Evolutionary conservation across 2,113 vertebrate species (phyloP).

Genomic region (Leptobrachium ailaonicum): DNA sequence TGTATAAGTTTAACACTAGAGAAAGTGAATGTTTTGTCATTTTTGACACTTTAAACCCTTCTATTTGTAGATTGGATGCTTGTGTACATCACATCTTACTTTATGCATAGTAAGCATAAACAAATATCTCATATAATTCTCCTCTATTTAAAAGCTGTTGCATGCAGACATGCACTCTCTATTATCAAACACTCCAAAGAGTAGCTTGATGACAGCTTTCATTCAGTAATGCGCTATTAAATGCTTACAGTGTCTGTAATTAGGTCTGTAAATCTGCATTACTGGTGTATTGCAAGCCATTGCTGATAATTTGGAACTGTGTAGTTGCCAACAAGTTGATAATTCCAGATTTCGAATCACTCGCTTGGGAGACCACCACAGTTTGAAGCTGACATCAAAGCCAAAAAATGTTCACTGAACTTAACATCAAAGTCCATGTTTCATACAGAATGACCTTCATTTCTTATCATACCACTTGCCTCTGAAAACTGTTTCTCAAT

Average conservation of each 20-base stretch:
- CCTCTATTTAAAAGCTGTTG: no score
- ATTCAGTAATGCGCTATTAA: not conserved
- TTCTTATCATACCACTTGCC: not conserved
- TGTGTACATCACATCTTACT: no score
- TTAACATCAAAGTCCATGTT: slow-evolving; percentile 37
- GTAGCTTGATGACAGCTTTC: not conserved
- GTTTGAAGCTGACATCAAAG: slow-evolving; percentile 46
- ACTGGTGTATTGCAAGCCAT: not conserved
- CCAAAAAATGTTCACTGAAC: slow-evolving; percentile 24
- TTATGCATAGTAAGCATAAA: no score
- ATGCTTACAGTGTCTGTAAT: not conserved
- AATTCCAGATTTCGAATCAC: slow-evolving; percentile 25
- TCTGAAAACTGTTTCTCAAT: not conserved
- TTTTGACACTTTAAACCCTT: no score
- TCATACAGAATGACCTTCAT: slow-evolving; percentile 2
- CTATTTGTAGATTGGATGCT: no score
- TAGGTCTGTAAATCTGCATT: not conserved
- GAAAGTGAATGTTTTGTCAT: no score
- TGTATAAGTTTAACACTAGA: no score
- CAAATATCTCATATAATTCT: no score
- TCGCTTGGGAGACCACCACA: slow-evolving; percentile 19
- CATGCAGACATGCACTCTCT: no score
- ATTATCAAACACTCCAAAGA: not conserved
- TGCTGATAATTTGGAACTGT: slow-evolving; percentile 5
- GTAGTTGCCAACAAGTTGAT: slow-evolving; percentile 23